Percentiles rank a stretch among this genome's conserved stretches.
Evolutionary conservation across 2,888 invertebrate genomes (phyloP).

Genomic region (Pammene fasciana): DNA sequence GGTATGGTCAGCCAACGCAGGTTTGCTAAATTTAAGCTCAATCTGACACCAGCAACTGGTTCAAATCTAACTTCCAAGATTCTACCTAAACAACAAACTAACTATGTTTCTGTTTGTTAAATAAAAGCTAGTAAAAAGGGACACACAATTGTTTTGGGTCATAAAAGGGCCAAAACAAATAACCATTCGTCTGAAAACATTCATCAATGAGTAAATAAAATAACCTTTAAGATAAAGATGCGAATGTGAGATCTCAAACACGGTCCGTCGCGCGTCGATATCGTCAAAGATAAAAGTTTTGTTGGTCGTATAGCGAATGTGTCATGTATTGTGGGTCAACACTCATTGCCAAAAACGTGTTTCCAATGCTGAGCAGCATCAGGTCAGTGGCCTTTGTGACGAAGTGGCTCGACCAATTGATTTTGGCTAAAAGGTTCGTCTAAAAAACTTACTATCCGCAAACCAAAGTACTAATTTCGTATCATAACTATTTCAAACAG

Average conservation of each 20-base stretch:
- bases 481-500: too few relatives aligned
- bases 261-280: background rate
- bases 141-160: background rate
- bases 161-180: background rate
- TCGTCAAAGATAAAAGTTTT: background rate
- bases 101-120: too few relatives aligned
- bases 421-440: background rate
- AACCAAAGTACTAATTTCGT: too few relatives aligned
- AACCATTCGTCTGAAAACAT: background rate
- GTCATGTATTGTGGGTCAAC: background rate
- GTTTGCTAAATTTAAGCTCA: too few relatives aligned
- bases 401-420: background rate
- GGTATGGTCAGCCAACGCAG: too few relatives aligned
- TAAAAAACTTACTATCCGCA: too few relatives aligned
- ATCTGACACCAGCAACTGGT: too few relatives aligned
- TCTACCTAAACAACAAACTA: too few relatives aligned
- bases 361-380: background rate
- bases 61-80: too few relatives aligned
- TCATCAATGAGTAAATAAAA: too few relatives aligned
- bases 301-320: background rate
- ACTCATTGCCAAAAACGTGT: constrained; percentile 5
- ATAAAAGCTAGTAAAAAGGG: too few relatives aligned
- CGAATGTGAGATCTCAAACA: background rate
- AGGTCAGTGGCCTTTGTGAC: constrained; percentile 8
- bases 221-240: background rate